These are phyloP conservation scores for Vidua chalybeata DNA, from an alignment of 2,113 vertebrate species.

Conservation along the genomic window DNA sequence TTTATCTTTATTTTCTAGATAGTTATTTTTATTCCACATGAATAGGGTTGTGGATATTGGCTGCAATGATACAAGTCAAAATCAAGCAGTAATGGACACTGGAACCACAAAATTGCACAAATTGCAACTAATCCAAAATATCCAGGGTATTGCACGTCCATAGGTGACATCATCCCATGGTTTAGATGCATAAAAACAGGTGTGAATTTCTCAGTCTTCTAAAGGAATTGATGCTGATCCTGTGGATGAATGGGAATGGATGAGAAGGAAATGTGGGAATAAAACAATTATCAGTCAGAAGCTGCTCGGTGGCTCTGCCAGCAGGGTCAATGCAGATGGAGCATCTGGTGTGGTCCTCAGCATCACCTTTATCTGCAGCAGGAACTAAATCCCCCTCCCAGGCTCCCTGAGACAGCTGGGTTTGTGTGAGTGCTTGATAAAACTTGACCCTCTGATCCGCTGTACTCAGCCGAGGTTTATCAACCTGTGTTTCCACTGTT, in stretches of 20 bases:
- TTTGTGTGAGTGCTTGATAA: constrained; percentile 22
- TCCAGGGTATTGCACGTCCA: neutral
- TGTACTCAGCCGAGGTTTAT: neutral
- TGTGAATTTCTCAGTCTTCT: neutral
- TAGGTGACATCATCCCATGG: neutral
- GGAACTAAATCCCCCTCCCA: neutral
- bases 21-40: neutral
- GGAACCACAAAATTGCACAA: neutral
- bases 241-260: neutral
- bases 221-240: neutral
- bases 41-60: neutral
- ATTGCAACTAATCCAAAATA: neutral
- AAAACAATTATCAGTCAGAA: neutral
- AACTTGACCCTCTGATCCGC: constrained; percentile 36
- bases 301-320: neutral
- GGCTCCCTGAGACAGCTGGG: constrained; percentile 7
- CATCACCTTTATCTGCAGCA: constrained; percentile 8
- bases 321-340: neutral
- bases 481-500: neutral
- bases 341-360: constrained; percentile 30
- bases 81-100: neutral
- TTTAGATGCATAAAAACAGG: neutral
- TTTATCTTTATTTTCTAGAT: neutral
- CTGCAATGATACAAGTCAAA: neutral
- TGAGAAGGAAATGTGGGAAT: neutral